Evolutionary conservation across 2,797 vertebrate species (phyloP).

Genomic region (Nothura maculosa): DNA sequence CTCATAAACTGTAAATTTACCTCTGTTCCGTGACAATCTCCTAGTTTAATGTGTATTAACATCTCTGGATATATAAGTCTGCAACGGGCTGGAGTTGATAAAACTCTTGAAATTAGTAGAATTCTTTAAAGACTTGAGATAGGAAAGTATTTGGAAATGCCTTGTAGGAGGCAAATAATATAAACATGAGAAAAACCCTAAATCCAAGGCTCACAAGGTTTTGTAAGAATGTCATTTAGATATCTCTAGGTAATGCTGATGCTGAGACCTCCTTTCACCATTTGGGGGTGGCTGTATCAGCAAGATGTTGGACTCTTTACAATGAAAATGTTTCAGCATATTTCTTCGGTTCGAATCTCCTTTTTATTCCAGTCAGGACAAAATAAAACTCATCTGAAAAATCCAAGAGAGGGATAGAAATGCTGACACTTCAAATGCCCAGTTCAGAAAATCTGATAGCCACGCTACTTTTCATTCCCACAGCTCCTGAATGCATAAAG

Average conservation of each 20-base stretch:
- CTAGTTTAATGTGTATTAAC: neutral
- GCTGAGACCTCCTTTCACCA: neutral
- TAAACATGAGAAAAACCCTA: neutral
- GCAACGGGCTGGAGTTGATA: neutral
- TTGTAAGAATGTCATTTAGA: neutral
- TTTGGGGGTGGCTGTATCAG: conserved; percentile 24
- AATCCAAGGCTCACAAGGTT: accelerated
- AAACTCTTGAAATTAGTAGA: neutral
- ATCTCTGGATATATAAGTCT: neutral
- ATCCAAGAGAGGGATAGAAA: conserved; percentile 53
- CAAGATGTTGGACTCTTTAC: neutral
- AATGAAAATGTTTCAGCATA: conserved; percentile 36
- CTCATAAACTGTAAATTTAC: neutral
- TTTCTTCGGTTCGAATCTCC: conserved; percentile 42
- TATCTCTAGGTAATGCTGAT: neutral
- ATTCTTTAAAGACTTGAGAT: neutral
- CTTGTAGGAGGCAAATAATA: neutral
- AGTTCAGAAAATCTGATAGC: conserved; percentile 70
- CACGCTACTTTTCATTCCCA: conserved; percentile 63
- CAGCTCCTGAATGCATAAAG: conserved; percentile 54
- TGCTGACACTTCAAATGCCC: conserved; percentile 73
- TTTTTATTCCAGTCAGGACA: conserved; percentile 64
- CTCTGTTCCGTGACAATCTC: no score
- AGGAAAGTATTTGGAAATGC: neutral
- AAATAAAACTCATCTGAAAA: conserved; percentile 66